Percentiles rank a stretch among this genome's conserved stretches.
phyloP scores from a whole-genome alignment of 2,113 vertebrate species.

The Urocynchramus pylzowi region DNA sequence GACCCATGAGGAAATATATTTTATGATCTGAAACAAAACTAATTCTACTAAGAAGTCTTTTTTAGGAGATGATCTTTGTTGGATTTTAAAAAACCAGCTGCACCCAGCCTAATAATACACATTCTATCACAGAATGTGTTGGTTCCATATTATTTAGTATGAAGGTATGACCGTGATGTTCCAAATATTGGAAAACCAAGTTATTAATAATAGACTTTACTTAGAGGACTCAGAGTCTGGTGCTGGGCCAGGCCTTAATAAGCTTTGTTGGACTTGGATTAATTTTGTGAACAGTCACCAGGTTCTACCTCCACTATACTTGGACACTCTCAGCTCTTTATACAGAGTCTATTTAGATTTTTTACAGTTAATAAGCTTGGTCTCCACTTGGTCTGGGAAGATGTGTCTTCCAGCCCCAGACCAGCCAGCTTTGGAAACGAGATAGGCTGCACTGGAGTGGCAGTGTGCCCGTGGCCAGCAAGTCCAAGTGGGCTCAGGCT shows the following conservation, averaged over 20 bases:
- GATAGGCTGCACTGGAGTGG: not conserved
- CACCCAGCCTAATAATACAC: fast-evolving
- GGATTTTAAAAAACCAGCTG: not conserved
- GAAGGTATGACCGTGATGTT: not conserved
- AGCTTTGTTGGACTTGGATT: not conserved
- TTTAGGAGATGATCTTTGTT: not conserved
- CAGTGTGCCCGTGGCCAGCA: not conserved
- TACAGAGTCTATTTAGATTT: not conserved
- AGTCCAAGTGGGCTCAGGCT: not conserved
- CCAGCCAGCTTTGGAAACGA: not conserved
- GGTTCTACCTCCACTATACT: not conserved
- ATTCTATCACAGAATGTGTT: not conserved
- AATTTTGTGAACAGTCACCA: not conserved
- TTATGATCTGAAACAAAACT: not conserved
- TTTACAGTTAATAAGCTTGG: not conserved
- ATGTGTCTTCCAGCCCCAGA: not conserved
- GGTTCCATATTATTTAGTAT: not conserved
- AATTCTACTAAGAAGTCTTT: not conserved
- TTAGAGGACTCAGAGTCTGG: not conserved
- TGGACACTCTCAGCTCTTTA: not conserved
- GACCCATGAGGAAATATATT: not conserved
- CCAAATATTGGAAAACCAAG: not conserved
- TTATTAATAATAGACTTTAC: not conserved
- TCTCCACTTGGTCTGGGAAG: not conserved
- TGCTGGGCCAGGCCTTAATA: not conserved